Evolutionary conservation across 2,113 vertebrate genomes (phyloP).

Genomic region (Bubo scandiacus): DNA sequence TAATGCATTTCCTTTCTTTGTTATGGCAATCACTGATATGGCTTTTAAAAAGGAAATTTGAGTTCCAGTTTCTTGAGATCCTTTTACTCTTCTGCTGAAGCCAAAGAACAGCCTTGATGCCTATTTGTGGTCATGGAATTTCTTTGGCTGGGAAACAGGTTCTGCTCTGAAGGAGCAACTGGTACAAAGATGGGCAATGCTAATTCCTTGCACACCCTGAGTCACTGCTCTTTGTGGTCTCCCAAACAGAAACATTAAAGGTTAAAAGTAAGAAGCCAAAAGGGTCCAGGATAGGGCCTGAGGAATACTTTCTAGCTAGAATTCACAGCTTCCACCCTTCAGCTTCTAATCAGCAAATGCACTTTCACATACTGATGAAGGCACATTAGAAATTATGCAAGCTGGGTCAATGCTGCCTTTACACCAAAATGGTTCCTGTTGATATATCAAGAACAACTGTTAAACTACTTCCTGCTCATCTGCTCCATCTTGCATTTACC

Average conservation of each 20-base stretch:
- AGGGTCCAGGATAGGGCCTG: background rate
- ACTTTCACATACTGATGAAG: background rate
- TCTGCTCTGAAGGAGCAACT: background rate
- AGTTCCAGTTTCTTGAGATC: background rate
- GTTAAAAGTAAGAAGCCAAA: background rate
- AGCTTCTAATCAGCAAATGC: background rate
- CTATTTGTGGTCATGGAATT: background rate
- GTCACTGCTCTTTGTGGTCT: background rate
- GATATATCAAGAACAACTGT: background rate
- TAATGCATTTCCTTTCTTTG: background rate
- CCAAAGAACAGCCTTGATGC: background rate
- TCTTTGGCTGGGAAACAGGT: background rate
- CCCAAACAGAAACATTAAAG: background rate
- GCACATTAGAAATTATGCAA: background rate
- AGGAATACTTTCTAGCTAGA: background rate
- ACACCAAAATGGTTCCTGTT: background rate
- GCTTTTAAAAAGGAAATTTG: background rate
- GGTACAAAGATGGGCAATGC: background rate
- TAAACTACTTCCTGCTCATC: background rate
- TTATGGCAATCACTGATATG: background rate
- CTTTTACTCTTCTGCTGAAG: background rate
- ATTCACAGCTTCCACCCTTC: background rate
- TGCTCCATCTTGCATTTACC: background rate
- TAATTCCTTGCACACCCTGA: background rate
- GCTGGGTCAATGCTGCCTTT: background rate